phyloP scores from a whole-genome alignment of 2,113 vertebrate genomes.

The Dromiciops gliroides region DNA sequence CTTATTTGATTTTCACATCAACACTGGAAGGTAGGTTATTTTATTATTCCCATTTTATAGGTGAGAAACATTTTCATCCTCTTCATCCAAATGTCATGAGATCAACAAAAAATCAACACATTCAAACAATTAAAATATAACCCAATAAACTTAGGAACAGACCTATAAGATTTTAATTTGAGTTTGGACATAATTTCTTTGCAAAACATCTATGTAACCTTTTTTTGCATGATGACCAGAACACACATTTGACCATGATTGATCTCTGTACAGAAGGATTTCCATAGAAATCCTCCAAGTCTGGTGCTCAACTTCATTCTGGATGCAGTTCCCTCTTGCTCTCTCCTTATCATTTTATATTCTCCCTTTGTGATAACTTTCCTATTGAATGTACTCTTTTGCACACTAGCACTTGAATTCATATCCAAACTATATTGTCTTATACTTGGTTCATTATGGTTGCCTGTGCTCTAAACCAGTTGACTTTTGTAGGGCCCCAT shows the following conservation, averaged over 20 bases:
- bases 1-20: background rate
- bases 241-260: background rate
- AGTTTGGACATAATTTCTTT: background rate
- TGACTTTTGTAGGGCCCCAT: too few species aligned
- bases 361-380: too few species aligned
- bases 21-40: background rate
- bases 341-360: background rate
- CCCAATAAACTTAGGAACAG: background rate
- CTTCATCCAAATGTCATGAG: background rate
- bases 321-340: background rate
- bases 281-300: background rate
- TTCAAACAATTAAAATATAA: background rate
- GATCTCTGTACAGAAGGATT: too few species aligned
- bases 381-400: too few species aligned
- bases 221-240: background rate
- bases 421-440: background rate
- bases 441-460: background rate
- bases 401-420: too few species aligned
- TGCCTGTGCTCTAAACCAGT: too few species aligned
- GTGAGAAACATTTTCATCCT: background rate
- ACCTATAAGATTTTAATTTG: too few species aligned
- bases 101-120: background rate
- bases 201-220: background rate
- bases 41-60: background rate
- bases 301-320: too few species aligned